Percentiles rank a stretch among this genome's conserved stretches.
Conservation (phyloP, 2,888 invertebrate species). For the Macropis europaea region DNA sequence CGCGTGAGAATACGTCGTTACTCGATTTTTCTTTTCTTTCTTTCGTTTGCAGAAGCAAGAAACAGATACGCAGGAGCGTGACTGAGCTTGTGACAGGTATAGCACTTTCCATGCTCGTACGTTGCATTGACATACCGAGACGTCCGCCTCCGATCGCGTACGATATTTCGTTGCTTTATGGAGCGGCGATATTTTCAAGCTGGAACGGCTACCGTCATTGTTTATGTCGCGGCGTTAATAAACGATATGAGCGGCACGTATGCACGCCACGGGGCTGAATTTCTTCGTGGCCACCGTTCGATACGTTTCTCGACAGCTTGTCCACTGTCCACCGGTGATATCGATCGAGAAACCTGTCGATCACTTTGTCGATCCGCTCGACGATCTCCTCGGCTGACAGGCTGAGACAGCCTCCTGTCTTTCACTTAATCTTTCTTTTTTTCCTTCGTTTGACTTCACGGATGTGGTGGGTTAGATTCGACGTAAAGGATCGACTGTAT, state of each 20-base stretch:
- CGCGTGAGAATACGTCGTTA: slow-evolving; percentile 47
- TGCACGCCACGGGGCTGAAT: neutral
- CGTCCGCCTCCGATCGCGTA: slow-evolving; percentile 52
- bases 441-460: too few relatives aligned
- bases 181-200: slow-evolving; percentile 25
- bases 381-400: neutral
- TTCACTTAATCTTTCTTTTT: too few relatives aligned
- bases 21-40: slow-evolving; percentile 8
- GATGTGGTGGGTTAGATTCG: too few relatives aligned
- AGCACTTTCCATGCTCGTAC: slow-evolving; percentile 42
- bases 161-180: slow-evolving; percentile 48
- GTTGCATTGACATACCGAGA: slow-evolving; percentile 44
- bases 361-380: neutral
- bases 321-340: neutral
- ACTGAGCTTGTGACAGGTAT: slow-evolving; percentile 42
- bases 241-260: slow-evolving; percentile 10
- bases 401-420: too few relatives aligned
- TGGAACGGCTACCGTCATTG: slow-evolving; percentile 22
- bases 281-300: neutral
- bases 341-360: slow-evolving; percentile 6
- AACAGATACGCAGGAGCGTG: slow-evolving; percentile 18
- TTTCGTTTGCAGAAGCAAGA: slow-evolving; percentile 16
- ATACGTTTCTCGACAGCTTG: neutral
- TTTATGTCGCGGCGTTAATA: slow-evolving; percentile 19
- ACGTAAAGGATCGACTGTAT: too few relatives aligned